Percentiles rank a stretch among this genome's conserved stretches.
Conservation (phyloP, 2,797 vertebrate genomes). For the Epinephelus awoara region DNA sequence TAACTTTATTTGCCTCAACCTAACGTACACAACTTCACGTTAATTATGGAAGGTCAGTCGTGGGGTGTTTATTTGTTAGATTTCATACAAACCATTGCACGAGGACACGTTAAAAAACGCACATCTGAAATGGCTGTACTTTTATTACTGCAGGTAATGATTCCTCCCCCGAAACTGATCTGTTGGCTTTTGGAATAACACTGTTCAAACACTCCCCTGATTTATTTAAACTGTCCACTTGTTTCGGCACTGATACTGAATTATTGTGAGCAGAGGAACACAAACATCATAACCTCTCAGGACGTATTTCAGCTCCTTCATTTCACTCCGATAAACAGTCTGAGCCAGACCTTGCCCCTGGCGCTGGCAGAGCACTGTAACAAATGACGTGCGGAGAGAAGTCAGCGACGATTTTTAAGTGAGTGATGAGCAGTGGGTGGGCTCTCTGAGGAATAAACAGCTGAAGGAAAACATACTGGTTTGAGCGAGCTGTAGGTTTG, state of each 20-base stretch:
- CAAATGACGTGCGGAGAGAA: slow-evolving; percentile 41
- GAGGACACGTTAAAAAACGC: too few relatives aligned
- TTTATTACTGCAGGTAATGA: too few relatives aligned
- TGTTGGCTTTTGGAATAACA: too few relatives aligned
- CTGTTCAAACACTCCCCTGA: not conserved
- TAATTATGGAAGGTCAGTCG: too few relatives aligned
- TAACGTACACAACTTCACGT: too few relatives aligned
- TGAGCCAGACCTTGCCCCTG: slow-evolving; percentile 41
- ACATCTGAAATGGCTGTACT: too few relatives aligned
- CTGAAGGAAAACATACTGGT: slow-evolving; percentile 42
- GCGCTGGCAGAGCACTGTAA: slow-evolving; percentile 23
- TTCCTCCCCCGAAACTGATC: too few relatives aligned
- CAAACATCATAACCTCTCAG: slow-evolving; percentile 34
- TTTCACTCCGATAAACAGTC: slow-evolving; percentile 45
- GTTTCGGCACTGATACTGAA: not conserved
- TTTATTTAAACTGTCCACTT: not conserved
- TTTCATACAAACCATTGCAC: too few relatives aligned
- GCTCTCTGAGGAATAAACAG: slow-evolving; percentile 27
- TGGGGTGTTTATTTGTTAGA: too few relatives aligned
- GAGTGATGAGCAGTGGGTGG: slow-evolving; percentile 48
- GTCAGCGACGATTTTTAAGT: slow-evolving; percentile 46
- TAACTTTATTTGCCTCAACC: too few relatives aligned
- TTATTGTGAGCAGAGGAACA: slow-evolving; percentile 14
- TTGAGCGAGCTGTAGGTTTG: not conserved
- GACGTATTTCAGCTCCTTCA: slow-evolving; percentile 26